Evolutionary conservation across 2,113 vertebrate species (phyloP).

Genomic region (Pithys albifrons): DNA sequence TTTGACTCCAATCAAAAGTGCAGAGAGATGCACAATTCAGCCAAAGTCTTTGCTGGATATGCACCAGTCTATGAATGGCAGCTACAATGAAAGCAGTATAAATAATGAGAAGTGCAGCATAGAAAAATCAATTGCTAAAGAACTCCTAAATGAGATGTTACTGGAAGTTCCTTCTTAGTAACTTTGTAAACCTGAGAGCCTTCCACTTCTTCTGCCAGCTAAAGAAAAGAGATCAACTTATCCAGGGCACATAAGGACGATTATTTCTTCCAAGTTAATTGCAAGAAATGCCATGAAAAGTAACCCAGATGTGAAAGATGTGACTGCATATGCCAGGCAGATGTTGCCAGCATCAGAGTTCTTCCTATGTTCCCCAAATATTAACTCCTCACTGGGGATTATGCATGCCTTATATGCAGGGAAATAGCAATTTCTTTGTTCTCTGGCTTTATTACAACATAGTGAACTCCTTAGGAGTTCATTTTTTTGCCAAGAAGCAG

Average conservation of each 20-base stretch:
- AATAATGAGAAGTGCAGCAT: background rate
- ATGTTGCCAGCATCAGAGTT: background rate
- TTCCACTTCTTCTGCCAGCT: background rate
- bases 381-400: background rate
- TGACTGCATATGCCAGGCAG: background rate
- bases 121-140: constrained; percentile 11
- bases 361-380: background rate
- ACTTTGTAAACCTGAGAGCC: background rate
- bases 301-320: background rate
- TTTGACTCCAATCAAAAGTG: background rate
- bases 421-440: constrained; percentile 38
- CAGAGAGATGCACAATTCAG: background rate
- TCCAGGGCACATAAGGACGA: background rate
- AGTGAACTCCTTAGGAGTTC: background rate
- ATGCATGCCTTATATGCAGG: background rate
- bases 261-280: background rate
- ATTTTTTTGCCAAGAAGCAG: constrained; percentile 2
- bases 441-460: background rate
- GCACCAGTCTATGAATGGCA: background rate
- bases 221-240: background rate
- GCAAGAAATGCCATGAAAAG: background rate
- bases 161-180: background rate
- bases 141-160: background rate
- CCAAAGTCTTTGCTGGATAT: background rate
- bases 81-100: background rate